phyloP scores from a whole-genome alignment of 1,140 invertebrate genomes.

The Aphaenogaster ashmeadi region DNA sequence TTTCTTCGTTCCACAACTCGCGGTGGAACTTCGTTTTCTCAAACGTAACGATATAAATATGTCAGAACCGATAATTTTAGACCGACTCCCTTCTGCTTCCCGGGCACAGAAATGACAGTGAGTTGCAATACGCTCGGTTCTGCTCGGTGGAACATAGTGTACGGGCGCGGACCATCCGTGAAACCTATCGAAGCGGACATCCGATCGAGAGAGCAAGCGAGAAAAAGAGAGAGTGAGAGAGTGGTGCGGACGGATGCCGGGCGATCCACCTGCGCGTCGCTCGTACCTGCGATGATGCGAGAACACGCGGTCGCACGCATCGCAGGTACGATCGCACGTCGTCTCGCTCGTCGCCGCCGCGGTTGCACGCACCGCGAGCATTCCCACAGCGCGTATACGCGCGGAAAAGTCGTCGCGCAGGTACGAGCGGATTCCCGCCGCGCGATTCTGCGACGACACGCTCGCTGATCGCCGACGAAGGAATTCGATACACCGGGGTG shows the following conservation, averaged over 20 bases:
- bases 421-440: slow-evolving; percentile 10
- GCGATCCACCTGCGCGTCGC: slow-evolving; percentile 59
- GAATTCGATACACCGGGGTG: slow-evolving; percentile 62
- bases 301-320: slow-evolving; percentile 46
- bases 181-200: slow-evolving; percentile 84
- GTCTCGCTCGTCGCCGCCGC: slow-evolving; percentile 59
- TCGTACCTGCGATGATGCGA: slow-evolving; percentile 50
- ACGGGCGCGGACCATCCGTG: slow-evolving; percentile 79
- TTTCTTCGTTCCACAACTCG: background rate
- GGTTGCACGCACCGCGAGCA: slow-evolving; percentile 83
- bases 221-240: background rate
- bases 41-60: slow-evolving; percentile 3
- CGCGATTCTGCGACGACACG: slow-evolving; percentile 51
- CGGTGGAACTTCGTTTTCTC: background rate
- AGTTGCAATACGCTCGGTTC: slow-evolving; percentile 40
- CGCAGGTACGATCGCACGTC: background rate
- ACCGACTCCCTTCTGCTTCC: background rate
- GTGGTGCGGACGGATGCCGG: slow-evolving; percentile 20
- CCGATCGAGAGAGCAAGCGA: slow-evolving; percentile 69
- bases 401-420: slow-evolving; percentile 70
- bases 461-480: slow-evolving; percentile 53
- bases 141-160: slow-evolving; percentile 21
- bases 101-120: slow-evolving; percentile 34
- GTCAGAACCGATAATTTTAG: slow-evolving; percentile 27
- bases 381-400: slow-evolving; percentile 78